Evolutionary conservation across 2,113 vertebrate species (phyloP).

Genomic region (Tachycineta bicolor): DNA sequence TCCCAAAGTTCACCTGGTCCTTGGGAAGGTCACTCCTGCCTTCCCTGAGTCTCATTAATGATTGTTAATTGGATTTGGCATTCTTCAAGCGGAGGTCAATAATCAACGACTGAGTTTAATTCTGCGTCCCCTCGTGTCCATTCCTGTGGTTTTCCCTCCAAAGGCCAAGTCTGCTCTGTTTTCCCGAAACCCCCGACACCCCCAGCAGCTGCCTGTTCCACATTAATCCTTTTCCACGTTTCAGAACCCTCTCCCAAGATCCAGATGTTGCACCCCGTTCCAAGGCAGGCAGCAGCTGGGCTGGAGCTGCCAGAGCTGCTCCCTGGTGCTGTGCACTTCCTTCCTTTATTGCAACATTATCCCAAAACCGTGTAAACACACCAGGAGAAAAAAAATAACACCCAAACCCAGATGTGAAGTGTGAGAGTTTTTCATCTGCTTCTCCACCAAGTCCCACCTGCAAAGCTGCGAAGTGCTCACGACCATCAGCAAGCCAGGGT

Average conservation of each 20-base stretch:
- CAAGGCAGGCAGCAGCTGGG: background rate
- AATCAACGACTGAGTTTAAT: background rate
- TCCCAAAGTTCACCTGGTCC: background rate
- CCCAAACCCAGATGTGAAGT: background rate
- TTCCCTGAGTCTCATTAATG: background rate
- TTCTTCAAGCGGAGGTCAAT: conserved; percentile 21
- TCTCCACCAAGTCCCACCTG: background rate
- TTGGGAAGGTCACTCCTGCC: background rate
- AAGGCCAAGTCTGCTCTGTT: background rate
- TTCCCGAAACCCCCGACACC: background rate
- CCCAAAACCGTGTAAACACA: background rate
- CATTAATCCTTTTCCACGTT: background rate
- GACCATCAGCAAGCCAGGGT: background rate
- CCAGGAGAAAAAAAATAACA: background rate
- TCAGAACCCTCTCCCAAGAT: background rate
- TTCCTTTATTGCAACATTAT: background rate
- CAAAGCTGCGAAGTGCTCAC: background rate
- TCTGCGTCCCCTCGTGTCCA: background rate
- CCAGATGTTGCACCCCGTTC: background rate
- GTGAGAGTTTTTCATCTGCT: background rate
- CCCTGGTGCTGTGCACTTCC: background rate
- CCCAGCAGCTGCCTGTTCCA: background rate
- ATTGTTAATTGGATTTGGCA: background rate
- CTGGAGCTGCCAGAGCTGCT: background rate
- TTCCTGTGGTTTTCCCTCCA: background rate